Conservation (phyloP, 2,113 vertebrate species). For the Tricholaema leucomelas region DNA sequence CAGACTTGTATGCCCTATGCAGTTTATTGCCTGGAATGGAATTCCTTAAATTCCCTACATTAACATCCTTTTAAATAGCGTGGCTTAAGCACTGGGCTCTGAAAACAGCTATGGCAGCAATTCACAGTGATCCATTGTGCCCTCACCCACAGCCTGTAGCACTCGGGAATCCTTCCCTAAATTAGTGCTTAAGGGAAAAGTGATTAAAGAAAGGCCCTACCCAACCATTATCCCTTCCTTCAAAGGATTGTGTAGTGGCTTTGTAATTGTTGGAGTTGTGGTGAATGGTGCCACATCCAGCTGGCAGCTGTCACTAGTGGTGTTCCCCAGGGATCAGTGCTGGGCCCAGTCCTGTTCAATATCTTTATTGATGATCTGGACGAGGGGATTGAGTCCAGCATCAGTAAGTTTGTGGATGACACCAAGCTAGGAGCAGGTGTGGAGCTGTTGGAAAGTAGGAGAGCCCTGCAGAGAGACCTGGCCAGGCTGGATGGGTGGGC, state of each 20-base stretch:
- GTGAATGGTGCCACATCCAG: too few species aligned
- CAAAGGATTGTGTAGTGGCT: not conserved
- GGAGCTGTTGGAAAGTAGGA: too few species aligned
- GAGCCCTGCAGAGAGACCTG: too few species aligned
- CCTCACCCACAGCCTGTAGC: not conserved
- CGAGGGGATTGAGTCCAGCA: too few species aligned
- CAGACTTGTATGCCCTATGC: not conserved
- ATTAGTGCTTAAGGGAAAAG: not conserved
- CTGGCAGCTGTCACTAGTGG: too few species aligned
- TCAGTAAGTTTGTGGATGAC: too few species aligned
- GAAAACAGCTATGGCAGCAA: rapidly evolving
- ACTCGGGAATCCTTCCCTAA: not conserved
- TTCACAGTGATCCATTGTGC: rapidly evolving
- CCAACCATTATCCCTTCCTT: not conserved
- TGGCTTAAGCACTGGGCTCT: not conserved
- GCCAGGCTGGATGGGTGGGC: too few species aligned
- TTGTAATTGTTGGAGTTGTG: not conserved
- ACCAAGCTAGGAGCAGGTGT: too few species aligned
- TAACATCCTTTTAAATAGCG: not conserved
- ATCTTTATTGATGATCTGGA: too few species aligned
- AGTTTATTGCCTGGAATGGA: not conserved
- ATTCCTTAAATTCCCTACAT: not conserved
- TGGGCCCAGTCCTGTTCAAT: too few species aligned
- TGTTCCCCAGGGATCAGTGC: too few species aligned
- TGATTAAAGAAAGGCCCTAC: not conserved